Conservation (phyloP, 2,797 vertebrate species). For the Emydoidea blandingii region DNA sequence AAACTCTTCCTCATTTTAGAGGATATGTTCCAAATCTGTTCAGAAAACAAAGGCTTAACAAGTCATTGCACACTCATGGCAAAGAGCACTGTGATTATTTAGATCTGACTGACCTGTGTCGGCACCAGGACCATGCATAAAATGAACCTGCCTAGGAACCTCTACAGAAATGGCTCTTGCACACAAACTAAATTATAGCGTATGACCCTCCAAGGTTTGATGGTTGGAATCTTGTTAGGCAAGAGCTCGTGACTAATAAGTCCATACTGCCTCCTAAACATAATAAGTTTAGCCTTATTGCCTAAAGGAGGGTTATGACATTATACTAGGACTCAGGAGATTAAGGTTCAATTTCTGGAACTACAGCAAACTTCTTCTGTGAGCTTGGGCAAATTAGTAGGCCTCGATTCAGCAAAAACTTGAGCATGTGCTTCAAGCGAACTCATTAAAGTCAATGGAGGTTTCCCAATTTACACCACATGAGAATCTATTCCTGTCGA, state of each 20-base stretch:
- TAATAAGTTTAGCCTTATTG: accelerated
- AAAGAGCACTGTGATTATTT: conserved; percentile 24
- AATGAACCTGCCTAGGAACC: not conserved
- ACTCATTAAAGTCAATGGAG: accelerated
- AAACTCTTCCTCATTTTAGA: conserved; percentile 40
- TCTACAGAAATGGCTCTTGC: not conserved
- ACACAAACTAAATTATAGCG: accelerated
- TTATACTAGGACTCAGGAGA: not conserved
- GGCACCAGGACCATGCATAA: not conserved
- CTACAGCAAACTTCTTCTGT: not conserved
- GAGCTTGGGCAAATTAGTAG: not conserved
- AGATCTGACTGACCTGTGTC: not conserved
- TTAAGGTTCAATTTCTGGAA: not conserved
- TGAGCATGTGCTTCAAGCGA: not conserved
- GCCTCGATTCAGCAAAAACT: not conserved
- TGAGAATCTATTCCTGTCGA: accelerated
- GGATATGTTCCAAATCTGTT: conserved; percentile 49
- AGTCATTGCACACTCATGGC: conserved; percentile 41
- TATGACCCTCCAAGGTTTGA: not conserved
- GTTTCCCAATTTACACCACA: accelerated
- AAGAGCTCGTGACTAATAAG: not conserved
- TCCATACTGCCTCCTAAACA: accelerated
- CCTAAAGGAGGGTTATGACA: not conserved
- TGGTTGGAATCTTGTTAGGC: not conserved
- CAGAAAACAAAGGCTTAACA: conserved; percentile 22